Percentiles rank a stretch among this genome's conserved stretches.
These are phyloP conservation scores for Ophthalmolycus amberensis DNA, from an alignment of 2,113 vertebrate genomes.

Conservation along the genomic window DNA sequence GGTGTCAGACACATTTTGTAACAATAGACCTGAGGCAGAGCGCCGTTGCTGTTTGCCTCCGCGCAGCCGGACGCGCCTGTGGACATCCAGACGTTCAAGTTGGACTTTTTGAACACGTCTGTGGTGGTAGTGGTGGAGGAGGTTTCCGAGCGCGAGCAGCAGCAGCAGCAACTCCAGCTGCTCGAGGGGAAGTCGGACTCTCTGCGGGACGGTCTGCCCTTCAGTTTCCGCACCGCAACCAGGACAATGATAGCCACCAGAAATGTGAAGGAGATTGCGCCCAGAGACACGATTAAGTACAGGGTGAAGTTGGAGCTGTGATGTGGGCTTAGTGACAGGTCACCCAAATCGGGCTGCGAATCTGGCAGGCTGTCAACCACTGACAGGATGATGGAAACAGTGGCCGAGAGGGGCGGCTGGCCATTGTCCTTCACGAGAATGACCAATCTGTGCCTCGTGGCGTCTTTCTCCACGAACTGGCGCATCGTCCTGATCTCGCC, in stretches of 20 bases:
- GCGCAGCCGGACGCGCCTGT: constrained; percentile 67
- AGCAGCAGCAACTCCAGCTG: constrained; percentile 65
- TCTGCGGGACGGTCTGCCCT: constrained; percentile 71
- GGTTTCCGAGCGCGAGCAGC: constrained; percentile 62
- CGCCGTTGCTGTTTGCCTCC: constrained; percentile 66
- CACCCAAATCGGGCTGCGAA: constrained; percentile 85
- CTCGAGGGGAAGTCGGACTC: constrained; percentile 71
- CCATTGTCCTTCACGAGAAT: constrained; percentile 89
- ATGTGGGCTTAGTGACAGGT: constrained; percentile 82
- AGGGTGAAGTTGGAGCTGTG: constrained; percentile 84
- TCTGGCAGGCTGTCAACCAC: constrained; percentile 91
- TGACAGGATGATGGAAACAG: constrained; percentile 88
- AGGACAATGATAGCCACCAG: constrained; percentile 90
- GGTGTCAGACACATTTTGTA: constrained; percentile 91
- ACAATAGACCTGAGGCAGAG: constrained; percentile 85
- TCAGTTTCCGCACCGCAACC: constrained; percentile 82
- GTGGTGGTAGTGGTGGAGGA: constrained; percentile 65
- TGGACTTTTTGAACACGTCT: constrained; percentile 85
- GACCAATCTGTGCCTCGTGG: constrained; percentile 84
- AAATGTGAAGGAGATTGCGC: constrained; percentile 88
- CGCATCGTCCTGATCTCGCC: constrained; percentile 88
- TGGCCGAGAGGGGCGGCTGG: constrained; percentile 91
- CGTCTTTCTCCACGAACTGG: constrained; percentile 85
- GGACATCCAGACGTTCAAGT: constrained; percentile 78
- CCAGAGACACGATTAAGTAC: constrained; percentile 89